Conservation (phyloP, 2,113 vertebrate species). For the Naja naja region DNA sequence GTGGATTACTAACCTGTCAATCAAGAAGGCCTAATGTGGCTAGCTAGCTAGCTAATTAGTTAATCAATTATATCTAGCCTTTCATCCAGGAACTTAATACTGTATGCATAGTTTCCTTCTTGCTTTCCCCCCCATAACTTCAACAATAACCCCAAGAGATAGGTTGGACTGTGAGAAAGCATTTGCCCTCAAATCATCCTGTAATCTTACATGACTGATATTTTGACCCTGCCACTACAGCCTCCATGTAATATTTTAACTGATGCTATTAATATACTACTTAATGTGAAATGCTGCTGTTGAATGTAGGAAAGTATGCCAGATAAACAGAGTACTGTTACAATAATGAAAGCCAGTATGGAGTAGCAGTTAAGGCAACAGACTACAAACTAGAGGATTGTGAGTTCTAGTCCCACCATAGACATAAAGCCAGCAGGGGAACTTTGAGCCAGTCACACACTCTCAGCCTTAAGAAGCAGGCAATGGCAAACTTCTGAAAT, state of each 20-base stretch:
- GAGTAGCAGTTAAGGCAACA: not conserved
- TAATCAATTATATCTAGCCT: not conserved
- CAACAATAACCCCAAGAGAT: not conserved
- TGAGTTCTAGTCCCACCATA: not conserved
- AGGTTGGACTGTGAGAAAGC: not conserved
- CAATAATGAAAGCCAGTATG: not conserved
- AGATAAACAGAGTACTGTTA: not conserved
- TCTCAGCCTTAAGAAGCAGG: not conserved
- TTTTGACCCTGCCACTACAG: not conserved
- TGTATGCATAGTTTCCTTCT: not conserved
- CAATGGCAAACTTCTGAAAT: not conserved
- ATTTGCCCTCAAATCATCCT: not conserved
- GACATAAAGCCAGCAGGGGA: not conserved
- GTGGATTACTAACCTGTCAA: not conserved
- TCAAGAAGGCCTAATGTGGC: not conserved
- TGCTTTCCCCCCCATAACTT: not conserved
- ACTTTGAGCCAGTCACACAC: not conserved
- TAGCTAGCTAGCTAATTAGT: not conserved
- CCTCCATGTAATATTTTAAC: not conserved
- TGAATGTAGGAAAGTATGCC: not conserved
- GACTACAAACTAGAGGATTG: not conserved
- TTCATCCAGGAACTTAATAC: not conserved
- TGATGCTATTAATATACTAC: not conserved
- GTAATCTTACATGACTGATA: not conserved
- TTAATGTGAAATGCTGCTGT: not conserved